Percentiles rank a stretch among this genome's conserved stretches.
These are phyloP conservation scores for Netelia virgata DNA, from an alignment of 2,888 invertebrate genomes.

Conservation along the genomic window DNA sequence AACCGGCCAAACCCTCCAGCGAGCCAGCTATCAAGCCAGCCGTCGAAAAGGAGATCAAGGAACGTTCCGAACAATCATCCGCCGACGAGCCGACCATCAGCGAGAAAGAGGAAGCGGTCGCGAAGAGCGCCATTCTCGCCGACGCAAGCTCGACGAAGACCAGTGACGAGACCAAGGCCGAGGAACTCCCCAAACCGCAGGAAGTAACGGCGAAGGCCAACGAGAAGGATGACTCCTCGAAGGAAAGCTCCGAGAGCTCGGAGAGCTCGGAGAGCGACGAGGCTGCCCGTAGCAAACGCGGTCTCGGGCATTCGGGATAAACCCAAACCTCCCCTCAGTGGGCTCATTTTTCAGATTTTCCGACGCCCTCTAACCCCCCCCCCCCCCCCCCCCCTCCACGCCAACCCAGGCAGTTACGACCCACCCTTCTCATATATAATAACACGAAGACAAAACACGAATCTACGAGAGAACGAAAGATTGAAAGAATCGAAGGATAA, in stretches of 20 bases:
- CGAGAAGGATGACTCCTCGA: slow-evolving; percentile 38
- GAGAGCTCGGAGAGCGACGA: slow-evolving; percentile 68
- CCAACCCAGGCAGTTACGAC: slow-evolving; percentile 10
- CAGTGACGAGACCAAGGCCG: slow-evolving; percentile 83
- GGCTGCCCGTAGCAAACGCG: slow-evolving; percentile 36
- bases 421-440: slow-evolving; percentile 52
- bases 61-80: slow-evolving; percentile 42
- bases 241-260: slow-evolving; percentile 67
- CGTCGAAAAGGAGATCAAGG: slow-evolving; percentile 60
- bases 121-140: slow-evolving; percentile 56
- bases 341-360: background rate
- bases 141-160: slow-evolving; percentile 65
- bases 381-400: too few species aligned
- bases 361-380: background rate
- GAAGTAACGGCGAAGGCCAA: slow-evolving; percentile 77
- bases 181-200: slow-evolving; percentile 79
- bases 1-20: background rate
- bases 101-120: slow-evolving; percentile 31
- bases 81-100: slow-evolving; percentile 39
- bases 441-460: slow-evolving; percentile 60
- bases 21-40: background rate
- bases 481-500: slow-evolving; percentile 72
- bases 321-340: background rate
- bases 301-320: slow-evolving; percentile 43
- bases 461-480: slow-evolving; percentile 73